Evolutionary conservation across 2,113 vertebrate species (phyloP).

Genomic region (Pyrgilauda ruficollis): DNA sequence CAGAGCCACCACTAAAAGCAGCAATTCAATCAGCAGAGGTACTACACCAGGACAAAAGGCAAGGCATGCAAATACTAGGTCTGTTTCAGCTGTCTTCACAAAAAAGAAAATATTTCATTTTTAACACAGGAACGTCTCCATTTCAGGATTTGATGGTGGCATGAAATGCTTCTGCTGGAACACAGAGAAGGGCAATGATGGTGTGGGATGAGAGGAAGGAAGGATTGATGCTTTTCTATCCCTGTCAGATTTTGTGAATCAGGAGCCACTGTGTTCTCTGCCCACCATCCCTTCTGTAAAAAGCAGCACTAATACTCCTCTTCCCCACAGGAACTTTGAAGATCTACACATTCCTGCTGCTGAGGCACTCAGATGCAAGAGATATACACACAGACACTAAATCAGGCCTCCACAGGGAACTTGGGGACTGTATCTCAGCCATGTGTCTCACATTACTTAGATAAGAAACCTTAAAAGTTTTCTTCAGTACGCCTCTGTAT

Average conservation of each 20-base stretch:
- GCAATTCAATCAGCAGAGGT: not conserved
- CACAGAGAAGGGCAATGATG: not conserved
- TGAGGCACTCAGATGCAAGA: not conserved
- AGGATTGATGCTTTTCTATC: not conserved
- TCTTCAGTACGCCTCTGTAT: not conserved
- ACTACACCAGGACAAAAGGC: not conserved
- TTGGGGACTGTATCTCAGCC: not conserved
- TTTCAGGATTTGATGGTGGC: not conserved
- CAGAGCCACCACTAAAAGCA: not conserved
- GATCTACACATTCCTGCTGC: not conserved
- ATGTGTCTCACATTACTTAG: not conserved
- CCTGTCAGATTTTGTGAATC: not conserved
- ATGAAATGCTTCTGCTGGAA: not conserved
- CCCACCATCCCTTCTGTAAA: not conserved
- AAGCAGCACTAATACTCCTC: not conserved
- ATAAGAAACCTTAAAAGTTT: not conserved
- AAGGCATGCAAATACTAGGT: rapidly evolving
- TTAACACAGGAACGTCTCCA: not conserved
- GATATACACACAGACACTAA: not conserved
- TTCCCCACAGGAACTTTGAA: not conserved
- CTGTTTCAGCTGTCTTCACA: not conserved
- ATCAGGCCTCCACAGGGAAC: not conserved
- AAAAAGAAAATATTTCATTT: not conserved
- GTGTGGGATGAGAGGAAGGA: not conserved
- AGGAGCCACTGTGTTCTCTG: not conserved